Percentiles rank a stretch among this genome's conserved stretches.
Conservation (phyloP, 2,797 vertebrate species). For the Dicrostonyx torquatus region DNA sequence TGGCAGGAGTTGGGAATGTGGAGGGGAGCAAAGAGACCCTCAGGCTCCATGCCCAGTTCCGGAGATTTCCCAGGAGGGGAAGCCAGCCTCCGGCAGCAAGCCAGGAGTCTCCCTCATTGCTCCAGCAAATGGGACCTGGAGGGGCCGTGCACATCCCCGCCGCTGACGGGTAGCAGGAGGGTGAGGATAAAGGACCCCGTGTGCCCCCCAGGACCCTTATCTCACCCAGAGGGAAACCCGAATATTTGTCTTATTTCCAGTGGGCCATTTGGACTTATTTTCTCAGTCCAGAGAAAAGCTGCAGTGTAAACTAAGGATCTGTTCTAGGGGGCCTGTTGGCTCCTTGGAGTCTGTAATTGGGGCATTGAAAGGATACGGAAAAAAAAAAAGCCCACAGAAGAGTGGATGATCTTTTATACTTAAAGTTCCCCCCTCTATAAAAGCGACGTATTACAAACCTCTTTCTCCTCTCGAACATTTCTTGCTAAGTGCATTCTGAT, state of each 20-base stretch:
- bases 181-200: conserved; percentile 28
- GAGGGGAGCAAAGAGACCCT: conserved; percentile 2
- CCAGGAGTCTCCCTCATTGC: conserved; percentile 58
- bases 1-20: background rate
- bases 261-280: conserved; percentile 70
- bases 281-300: conserved; percentile 63
- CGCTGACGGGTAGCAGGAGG: background rate
- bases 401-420: conserved; percentile 77
- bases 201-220: background rate
- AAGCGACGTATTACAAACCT: conserved; percentile 73
- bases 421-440: conserved; percentile 77
- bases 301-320: conserved; percentile 70
- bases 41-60: conserved; percentile 52
- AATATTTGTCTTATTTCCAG: conserved; percentile 71
- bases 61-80: conserved; percentile 71
- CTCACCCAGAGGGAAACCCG: conserved; percentile 59
- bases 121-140: conserved; percentile 61
- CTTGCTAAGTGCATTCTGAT: conserved; percentile 86
- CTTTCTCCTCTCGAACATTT: conserved; percentile 78
- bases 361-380: conserved; percentile 70
- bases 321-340: conserved; percentile 68
- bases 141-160: conserved; percentile 1
- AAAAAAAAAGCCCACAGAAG: conserved; percentile 68
- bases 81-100: conserved; percentile 69
- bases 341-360: conserved; percentile 81